Evolutionary conservation across 2,888 invertebrate species (phyloP).

Genomic region (Callinectes sapidus): DNA sequence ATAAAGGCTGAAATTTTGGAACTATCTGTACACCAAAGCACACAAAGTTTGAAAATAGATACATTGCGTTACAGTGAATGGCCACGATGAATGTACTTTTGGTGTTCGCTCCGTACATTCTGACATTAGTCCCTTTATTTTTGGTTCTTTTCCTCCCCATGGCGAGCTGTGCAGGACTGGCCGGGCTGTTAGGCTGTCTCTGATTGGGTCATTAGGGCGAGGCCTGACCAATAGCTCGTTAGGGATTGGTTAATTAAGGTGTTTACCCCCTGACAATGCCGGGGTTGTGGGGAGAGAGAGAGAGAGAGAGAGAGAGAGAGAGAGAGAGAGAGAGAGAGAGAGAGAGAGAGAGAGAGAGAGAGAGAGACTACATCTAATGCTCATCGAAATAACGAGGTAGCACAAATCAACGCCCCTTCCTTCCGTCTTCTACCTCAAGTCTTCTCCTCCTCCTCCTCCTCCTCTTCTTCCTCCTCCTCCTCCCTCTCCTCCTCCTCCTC

Average conservation of each 20-base stretch:
- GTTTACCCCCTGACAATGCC: slow-evolving; percentile 32
- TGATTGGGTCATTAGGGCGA: slow-evolving; percentile 50
- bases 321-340: slow-evolving; percentile 34
- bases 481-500: slow-evolving; percentile 10
- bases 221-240: slow-evolving; percentile 46
- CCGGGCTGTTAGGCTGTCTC: slow-evolving; percentile 28
- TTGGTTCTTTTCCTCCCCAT: background rate
- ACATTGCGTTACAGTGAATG: background rate
- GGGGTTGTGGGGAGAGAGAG: background rate
- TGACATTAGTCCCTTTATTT: background rate
- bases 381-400: background rate
- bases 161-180: background rate
- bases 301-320: slow-evolving; percentile 23
- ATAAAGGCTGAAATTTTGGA: background rate
- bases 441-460: slow-evolving; percentile 18
- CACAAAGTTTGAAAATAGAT: background rate
- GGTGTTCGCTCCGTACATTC: background rate
- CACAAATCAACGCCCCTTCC: slow-evolving; percentile 25
- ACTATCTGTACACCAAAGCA: background rate
- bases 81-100: background rate
- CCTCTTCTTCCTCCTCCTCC: slow-evolving; percentile 16
- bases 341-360: slow-evolving; percentile 18
- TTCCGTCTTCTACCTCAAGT: background rate
- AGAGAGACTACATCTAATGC: background rate
- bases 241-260: slow-evolving; percentile 49